Evolutionary conservation across 1,140 invertebrate species (phyloP).

Genomic region (Neotoxoptera formosana): DNA sequence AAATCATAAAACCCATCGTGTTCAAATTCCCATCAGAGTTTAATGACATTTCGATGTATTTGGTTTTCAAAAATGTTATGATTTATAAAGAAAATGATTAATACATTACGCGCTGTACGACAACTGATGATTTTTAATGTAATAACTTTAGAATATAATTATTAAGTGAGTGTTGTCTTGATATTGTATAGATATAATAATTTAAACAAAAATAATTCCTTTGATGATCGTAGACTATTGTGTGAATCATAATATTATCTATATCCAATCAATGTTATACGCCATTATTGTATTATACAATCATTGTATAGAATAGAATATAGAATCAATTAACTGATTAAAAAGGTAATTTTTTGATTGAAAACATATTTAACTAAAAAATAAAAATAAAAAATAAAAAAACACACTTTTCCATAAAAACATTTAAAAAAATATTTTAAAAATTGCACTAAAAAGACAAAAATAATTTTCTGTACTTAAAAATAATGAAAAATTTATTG

Average conservation of each 20-base stretch:
- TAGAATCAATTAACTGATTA: background rate
- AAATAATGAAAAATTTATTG: too few species aligned
- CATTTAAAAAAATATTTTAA: too few species aligned
- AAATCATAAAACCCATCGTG: background rate
- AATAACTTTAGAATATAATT: background rate
- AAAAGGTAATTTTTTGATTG: background rate
- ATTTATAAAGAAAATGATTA: background rate
- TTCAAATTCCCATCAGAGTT: background rate
- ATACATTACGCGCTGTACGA: background rate
- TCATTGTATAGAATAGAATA: too few species aligned
- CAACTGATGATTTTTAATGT: background rate
- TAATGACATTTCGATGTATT: background rate
- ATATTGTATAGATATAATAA: background rate
- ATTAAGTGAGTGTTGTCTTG: background rate
- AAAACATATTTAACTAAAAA: too few species aligned
- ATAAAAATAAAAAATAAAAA: too few species aligned
- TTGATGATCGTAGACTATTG: background rate
- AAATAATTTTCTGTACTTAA: too few species aligned
- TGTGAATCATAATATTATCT: too few species aligned
- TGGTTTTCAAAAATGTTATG: background rate
- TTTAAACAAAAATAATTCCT: background rate
- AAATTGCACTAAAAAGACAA: too few species aligned
- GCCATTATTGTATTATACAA: background rate
- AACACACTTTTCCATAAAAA: too few species aligned
- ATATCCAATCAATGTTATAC: background rate